phyloP scores from a whole-genome alignment of 2,113 vertebrate genomes.

The Trematomus loennbergii region DNA sequence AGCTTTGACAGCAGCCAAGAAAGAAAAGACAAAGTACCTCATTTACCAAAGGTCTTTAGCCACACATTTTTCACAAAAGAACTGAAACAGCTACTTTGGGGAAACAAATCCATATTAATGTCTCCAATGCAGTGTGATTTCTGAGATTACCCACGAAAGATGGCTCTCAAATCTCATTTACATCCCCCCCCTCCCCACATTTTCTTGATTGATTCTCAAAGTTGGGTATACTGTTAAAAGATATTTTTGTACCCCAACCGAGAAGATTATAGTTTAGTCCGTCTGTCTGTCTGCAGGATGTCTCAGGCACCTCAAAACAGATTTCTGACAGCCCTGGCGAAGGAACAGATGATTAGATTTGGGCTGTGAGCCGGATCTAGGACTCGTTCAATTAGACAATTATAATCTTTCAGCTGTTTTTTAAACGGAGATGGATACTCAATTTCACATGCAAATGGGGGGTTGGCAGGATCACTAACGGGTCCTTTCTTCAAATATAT shows the following conservation, averaged over 20 bases:
- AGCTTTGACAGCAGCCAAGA: constrained; percentile 11
- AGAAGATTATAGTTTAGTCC: constrained; percentile 31
- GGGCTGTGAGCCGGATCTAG: constrained; percentile 28
- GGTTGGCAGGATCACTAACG: constrained; percentile 23
- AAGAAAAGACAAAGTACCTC: constrained; percentile 41
- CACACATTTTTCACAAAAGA: constrained; percentile 28
- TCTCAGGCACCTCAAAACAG: constrained; percentile 5
- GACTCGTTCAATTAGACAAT: constrained; percentile 48
- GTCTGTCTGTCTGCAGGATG: constrained; percentile 33
- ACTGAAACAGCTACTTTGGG: constrained; percentile 35
- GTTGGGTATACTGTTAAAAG: constrained; percentile 24
- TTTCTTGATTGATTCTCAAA: constrained; percentile 39
- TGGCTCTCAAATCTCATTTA: constrained; percentile 23
- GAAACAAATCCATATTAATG: constrained; percentile 34
- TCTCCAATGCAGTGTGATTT: constrained; percentile 43
- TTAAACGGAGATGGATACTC: constrained; percentile 12
- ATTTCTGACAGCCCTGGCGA: constrained; percentile 30
- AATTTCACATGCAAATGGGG: neutral
- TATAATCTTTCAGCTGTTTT: constrained; percentile 41
- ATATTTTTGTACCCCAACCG: constrained; percentile 35
- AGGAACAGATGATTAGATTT: constrained; percentile 46
- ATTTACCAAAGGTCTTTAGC: constrained; percentile 23
- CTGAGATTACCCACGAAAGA: constrained; percentile 40
- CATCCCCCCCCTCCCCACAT: neutral
- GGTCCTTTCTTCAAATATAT: neutral